A percentile compares a stretch with the other conserved stretches of the same genome.
Evolutionary conservation across 2,797 vertebrate genomes (phyloP).

Genomic region (Acrossocheilus wenchowensis): DNA sequence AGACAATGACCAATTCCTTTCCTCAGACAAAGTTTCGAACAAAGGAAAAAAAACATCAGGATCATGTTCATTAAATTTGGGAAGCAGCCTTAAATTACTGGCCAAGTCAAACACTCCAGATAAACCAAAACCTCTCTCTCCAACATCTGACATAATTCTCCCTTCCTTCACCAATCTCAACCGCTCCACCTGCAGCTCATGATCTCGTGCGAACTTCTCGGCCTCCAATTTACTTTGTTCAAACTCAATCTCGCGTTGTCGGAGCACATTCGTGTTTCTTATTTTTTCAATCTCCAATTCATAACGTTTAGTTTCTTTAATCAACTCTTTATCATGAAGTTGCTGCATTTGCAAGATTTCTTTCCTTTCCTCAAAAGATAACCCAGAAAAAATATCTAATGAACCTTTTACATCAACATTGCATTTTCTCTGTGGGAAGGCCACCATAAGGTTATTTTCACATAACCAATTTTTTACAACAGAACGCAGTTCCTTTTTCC

Average conservation of each 20-base stretch:
- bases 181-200: background rate
- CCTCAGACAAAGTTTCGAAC: no score
- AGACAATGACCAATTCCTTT: no score
- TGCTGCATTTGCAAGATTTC: background rate
- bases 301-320: background rate
- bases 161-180: background rate
- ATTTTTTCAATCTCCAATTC: background rate
- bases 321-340: background rate
- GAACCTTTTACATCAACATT: background rate
- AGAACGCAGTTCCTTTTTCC: background rate
- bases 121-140: background rate
- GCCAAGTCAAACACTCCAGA: background rate
- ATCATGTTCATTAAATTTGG: background rate
- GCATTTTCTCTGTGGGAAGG: background rate
- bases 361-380: background rate
- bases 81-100: background rate
- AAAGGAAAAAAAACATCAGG: background rate
- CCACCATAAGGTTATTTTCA: no score
- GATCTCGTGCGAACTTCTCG: background rate
- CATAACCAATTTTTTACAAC: background rate
- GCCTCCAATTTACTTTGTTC: background rate
- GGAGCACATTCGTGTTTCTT: background rate
- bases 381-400: background rate
- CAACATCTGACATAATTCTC: background rate
- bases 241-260: background rate